Evolutionary conservation across 30 jellyfish, hydroid and myxozoan genomes (phyloP).

Genomic region (Hydractinia symbiolongicarpus): DNA sequence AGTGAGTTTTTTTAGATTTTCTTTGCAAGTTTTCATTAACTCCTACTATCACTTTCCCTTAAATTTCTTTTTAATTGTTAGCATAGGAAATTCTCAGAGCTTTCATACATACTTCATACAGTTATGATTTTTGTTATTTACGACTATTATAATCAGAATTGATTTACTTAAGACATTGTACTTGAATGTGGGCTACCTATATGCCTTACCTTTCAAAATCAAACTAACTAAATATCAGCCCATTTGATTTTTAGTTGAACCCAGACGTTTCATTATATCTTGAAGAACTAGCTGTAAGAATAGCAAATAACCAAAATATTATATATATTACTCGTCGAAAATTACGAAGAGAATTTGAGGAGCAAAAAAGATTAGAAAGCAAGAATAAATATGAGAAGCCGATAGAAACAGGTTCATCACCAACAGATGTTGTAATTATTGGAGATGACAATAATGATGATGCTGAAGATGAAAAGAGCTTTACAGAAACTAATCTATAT

Average conservation of each 20-base stretch:
- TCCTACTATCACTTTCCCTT: too few species aligned
- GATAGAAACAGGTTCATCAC: conserved; percentile 6
- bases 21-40: too few species aligned
- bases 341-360: not conserved
- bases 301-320: not conserved
- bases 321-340: conserved; percentile 1
- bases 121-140: too few species aligned
- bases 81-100: too few species aligned
- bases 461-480: conserved; percentile 16
- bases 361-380: conserved; percentile 6
- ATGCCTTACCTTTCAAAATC: not conserved
- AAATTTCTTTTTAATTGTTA: too few species aligned
- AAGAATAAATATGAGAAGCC: not conserved
- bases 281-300: conserved; percentile 1
- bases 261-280: conserved; percentile 5
- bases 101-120: too few species aligned
- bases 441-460: conserved; percentile 8
- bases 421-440: conserved; percentile 1
- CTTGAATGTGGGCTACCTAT: too few species aligned
- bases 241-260: not conserved
- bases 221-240: not conserved
- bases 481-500: conserved; percentile 32
- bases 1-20: too few species aligned
- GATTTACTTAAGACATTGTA: too few species aligned
- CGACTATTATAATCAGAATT: too few species aligned